Percentiles rank a stretch among this genome's conserved stretches.
These are phyloP conservation scores for Abscondita cerata DNA, from an alignment of 2,888 invertebrate species.

Conservation along the genomic window DNA sequence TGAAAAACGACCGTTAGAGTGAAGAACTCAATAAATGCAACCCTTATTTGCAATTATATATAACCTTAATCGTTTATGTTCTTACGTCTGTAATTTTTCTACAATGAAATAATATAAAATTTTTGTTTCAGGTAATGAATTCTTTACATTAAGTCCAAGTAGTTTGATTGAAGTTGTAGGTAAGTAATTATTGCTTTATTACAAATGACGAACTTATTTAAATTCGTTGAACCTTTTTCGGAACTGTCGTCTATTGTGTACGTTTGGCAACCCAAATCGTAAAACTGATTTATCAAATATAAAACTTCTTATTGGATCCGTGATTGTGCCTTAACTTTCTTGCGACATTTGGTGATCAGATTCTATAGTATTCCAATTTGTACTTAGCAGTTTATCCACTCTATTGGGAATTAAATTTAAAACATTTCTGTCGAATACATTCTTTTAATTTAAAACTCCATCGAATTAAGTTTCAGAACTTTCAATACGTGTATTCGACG, in stretches of 20 bases:
- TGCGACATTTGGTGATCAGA: conserved; percentile 48
- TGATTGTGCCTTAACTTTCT: conserved; percentile 52
- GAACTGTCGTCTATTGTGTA: conserved; percentile 48
- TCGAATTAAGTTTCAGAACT: no score
- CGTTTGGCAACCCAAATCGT: conserved; percentile 47
- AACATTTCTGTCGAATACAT: no score
- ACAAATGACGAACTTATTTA: no score
- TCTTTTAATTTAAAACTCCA: no score
- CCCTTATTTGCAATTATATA: conserved; percentile 26
- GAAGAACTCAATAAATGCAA: conserved; percentile 19
- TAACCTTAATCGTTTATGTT: conserved; percentile 28
- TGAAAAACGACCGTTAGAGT: conserved; percentile 28
- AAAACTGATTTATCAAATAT: conserved; percentile 55
- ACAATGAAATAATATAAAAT: no score
- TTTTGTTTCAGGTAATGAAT: conserved; percentile 5
- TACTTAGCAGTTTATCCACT: conserved; percentile 16
- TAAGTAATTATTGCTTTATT: neutral
- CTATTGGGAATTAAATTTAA: neutral
- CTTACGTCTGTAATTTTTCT: no score
- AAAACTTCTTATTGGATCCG: conserved; percentile 55
- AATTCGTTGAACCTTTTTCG: conserved; percentile 37
- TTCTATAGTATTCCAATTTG: conserved; percentile 36
- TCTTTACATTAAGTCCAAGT: no score
- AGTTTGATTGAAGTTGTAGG: neutral
- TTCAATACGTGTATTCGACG: no score